Evolutionary conservation across 2,113 vertebrate species (phyloP).

Genomic region (Sinocyclocheilus maitianheensis): DNA sequence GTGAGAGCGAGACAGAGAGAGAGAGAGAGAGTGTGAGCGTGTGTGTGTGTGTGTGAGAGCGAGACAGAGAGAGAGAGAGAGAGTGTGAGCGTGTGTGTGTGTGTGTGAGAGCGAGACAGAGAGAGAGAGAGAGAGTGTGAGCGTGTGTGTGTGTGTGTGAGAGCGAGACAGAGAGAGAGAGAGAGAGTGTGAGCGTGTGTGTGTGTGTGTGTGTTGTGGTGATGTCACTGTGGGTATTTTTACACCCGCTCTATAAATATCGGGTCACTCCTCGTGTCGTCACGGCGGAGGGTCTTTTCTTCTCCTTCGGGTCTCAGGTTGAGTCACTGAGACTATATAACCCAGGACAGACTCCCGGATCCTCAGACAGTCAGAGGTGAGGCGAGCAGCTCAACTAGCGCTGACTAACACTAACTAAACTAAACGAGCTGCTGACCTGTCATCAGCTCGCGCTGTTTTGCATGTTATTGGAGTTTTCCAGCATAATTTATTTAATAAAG

Average conservation of each 20-base stretch:
- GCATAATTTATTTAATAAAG: background rate
- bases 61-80: too few relatives aligned
- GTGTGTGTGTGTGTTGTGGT: background rate
- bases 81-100: background rate
- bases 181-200: too few relatives aligned
- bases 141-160: too few relatives aligned
- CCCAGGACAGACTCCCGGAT: constrained; percentile 57
- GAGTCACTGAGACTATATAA: constrained; percentile 71
- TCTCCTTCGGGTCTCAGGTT: constrained; percentile 38
- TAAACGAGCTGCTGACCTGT: background rate
- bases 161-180: too few relatives aligned
- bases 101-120: background rate
- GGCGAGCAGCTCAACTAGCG: background rate
- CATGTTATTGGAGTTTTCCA: background rate
- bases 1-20: background rate
- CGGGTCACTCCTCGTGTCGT: background rate
- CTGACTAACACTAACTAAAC: background rate
- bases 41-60: too few relatives aligned
- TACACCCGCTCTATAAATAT: background rate
- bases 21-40: too few relatives aligned
- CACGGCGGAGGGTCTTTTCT: background rate
- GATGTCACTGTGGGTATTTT: constrained; percentile 10
- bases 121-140: too few relatives aligned
- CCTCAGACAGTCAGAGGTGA: constrained; percentile 49
- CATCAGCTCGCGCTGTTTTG: background rate